Evolutionary conservation across 2,113 vertebrate genomes (phyloP).

Genomic region (Canis aureus): DNA sequence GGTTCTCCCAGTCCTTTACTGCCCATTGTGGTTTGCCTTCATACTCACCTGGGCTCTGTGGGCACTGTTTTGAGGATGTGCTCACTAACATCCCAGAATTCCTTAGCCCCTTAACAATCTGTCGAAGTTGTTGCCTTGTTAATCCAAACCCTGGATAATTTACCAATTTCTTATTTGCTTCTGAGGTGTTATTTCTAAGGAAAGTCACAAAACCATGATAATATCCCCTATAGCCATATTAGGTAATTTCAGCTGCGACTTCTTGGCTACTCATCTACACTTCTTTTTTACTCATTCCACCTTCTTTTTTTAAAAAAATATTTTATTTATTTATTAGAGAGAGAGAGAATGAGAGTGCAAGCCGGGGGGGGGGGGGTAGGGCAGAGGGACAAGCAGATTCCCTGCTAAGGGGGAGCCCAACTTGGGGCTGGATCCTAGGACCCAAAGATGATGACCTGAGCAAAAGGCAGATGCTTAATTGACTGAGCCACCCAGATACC

Average conservation of each 20-base stretch:
- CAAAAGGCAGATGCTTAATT: not conserved
- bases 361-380: not conserved
- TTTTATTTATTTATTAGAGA: not conserved
- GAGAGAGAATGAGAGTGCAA: not conserved
- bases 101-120: not conserved
- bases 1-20: not conserved
- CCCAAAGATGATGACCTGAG: not conserved
- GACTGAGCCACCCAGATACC: not conserved
- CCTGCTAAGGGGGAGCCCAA: not conserved
- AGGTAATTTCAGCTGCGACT: not conserved
- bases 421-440: not conserved
- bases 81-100: not conserved
- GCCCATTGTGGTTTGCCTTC: not conserved
- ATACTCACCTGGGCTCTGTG: not conserved
- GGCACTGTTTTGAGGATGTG: not conserved
- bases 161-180: not conserved
- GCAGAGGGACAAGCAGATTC: not conserved
- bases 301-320: not conserved
- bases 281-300: not conserved
- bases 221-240: not conserved
- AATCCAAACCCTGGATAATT: not conserved
- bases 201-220: not conserved
- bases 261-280: not conserved
- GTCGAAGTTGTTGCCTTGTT: not conserved
- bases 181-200: not conserved